Percentiles rank a stretch among this genome's conserved stretches.
These are phyloP conservation scores for Dasypus novemcinctus DNA, from an alignment of 2,113 vertebrate genomes.

Conservation along the genomic window DNA sequence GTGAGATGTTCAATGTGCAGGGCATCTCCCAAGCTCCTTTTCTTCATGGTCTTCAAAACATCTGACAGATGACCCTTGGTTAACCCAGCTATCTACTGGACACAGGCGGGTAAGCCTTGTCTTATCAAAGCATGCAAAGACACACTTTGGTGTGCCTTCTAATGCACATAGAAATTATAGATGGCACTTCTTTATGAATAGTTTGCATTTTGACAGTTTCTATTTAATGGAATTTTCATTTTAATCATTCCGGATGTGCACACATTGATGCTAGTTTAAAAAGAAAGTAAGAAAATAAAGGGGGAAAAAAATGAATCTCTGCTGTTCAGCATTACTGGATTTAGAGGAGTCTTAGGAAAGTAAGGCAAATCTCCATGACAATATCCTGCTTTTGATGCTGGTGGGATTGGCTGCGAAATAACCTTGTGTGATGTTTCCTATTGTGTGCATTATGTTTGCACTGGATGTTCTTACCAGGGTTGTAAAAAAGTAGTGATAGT, in stretches of 20 bases:
- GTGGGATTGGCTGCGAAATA: background rate
- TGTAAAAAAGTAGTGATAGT: conserved; percentile 99
- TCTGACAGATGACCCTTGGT: background rate
- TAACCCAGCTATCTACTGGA: background rate
- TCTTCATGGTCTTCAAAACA: background rate
- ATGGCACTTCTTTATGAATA: background rate
- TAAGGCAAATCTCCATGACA: background rate
- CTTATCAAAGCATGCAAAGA: background rate
- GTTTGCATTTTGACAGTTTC: background rate
- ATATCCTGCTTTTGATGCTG: background rate
- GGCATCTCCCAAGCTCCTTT: background rate
- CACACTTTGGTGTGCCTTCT: background rate
- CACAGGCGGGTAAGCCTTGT: background rate
- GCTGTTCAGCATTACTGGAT: background rate
- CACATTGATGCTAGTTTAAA: background rate
- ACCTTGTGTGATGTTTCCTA: background rate
- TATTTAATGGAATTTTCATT: background rate
- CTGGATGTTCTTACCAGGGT: conserved; percentile 90
- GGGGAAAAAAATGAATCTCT: rapidly evolving
- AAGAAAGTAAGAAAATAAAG: background rate
- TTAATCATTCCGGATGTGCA: background rate
- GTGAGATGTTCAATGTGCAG: background rate
- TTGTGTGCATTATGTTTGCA: background rate
- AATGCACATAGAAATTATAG: background rate
- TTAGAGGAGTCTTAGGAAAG: background rate